These are phyloP conservation scores for Mystacornis crossleyi DNA, from an alignment of 2,113 vertebrate species.

Conservation along the genomic window DNA sequence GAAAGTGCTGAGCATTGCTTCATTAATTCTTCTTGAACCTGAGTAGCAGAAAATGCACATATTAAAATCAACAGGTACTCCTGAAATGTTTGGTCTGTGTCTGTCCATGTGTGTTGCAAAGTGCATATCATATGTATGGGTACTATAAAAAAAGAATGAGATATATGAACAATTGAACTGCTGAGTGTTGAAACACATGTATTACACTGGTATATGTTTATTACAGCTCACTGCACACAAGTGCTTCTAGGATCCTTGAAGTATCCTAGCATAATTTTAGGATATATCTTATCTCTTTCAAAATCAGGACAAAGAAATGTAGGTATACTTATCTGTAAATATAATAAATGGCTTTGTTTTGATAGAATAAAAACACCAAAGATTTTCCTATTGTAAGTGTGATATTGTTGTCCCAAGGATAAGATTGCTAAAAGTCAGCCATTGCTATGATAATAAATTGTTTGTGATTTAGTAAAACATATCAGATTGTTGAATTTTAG, in stretches of 20 bases:
- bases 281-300: not conserved
- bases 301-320: not conserved
- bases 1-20: not conserved
- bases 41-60: not conserved
- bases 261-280: not conserved
- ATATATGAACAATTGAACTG: not conserved
- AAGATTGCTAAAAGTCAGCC: not conserved
- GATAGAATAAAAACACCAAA: not conserved
- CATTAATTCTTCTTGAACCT: not conserved
- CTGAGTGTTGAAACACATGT: not conserved
- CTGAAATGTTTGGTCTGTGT: not conserved
- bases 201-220: not conserved
- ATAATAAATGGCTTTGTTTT: not conserved
- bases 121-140: rapidly evolving
- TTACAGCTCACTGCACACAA: not conserved
- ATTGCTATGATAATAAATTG: not conserved
- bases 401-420: not conserved
- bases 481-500: not conserved
- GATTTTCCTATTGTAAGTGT: not conserved
- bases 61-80: not conserved
- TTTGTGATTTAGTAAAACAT: not conserved
- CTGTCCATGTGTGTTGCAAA: not conserved
- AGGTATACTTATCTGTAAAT: not conserved
- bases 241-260: not conserved
- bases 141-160: not conserved